Evolutionary conservation across 2,888 invertebrate species (phyloP).

Genomic region (Catocala sponsa): DNA sequence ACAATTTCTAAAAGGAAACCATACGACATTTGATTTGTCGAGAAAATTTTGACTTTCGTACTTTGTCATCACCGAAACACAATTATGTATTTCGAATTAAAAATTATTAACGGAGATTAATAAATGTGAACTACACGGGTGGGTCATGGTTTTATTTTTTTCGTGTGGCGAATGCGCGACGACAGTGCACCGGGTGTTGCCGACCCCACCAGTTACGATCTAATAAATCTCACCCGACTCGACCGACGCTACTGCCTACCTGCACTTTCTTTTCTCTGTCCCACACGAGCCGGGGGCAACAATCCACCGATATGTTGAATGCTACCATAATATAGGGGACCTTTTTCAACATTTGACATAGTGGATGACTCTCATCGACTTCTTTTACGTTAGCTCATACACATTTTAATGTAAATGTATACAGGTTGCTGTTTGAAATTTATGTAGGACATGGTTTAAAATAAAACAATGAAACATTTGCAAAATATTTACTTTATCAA

Average conservation of each 20-base stretch:
- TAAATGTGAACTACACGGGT: conserved; percentile 28
- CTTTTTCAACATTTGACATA: conserved; percentile 64
- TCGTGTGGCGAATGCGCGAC: conserved; percentile 61
- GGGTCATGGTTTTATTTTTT: conserved; percentile 53
- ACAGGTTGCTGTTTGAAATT: conserved; percentile 32
- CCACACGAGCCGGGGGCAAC: conserved; percentile 68
- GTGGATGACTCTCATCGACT: conserved; percentile 37
- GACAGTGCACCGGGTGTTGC: conserved; percentile 68
- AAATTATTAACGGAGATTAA: conserved; percentile 21
- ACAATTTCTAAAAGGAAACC: too few relatives aligned
- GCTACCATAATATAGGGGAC: conserved; percentile 62
- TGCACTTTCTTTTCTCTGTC: conserved; percentile 86
- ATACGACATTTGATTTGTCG: too few relatives aligned
- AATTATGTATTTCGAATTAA: conserved; percentile 13
- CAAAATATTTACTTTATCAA: conserved; percentile 44
- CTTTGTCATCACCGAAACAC: too few relatives aligned
- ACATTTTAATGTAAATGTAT: conserved; percentile 29
- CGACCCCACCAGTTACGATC: conserved; percentile 84
- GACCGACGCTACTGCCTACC: conserved; percentile 74
- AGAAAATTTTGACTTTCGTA: too few relatives aligned
- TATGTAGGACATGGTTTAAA: conserved; percentile 39
- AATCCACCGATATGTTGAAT: conserved; percentile 64
- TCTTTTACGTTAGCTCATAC: conserved; percentile 25
- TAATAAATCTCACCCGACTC: conserved; percentile 81
- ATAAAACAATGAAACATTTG: conserved; percentile 44